Evolutionary conservation across 1,140 invertebrate species (phyloP).

Genomic region (Drosophila nikananu): DNA sequence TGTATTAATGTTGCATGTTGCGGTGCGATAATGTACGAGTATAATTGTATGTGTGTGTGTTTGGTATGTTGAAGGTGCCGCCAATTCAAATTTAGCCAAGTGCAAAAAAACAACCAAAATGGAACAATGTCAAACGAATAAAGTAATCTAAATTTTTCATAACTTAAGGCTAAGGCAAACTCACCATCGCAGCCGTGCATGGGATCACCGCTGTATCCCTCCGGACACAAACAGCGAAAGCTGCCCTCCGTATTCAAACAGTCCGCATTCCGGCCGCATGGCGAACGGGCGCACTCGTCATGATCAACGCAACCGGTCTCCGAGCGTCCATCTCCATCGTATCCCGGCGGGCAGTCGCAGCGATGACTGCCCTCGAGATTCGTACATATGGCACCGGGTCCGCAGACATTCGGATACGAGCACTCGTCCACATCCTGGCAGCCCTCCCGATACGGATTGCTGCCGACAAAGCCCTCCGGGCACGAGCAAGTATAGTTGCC

Average conservation of each 20-base stretch:
- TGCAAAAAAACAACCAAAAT: conserved; percentile 63
- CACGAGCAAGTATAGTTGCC: conserved; percentile 96
- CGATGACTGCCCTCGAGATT: conserved; percentile 92
- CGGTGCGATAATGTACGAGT: conserved; percentile 65
- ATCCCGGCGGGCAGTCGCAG: conserved; percentile 94
- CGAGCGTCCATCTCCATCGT: conserved; percentile 90
- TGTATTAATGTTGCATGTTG: conserved; percentile 64
- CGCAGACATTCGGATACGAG: conserved; percentile 90
- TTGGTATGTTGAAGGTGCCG: conserved; percentile 49
- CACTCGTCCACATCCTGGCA: conserved; percentile 95
- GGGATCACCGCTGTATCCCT: conserved; percentile 92
- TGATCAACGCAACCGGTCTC: conserved; percentile 89
- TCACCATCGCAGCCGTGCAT: conserved; percentile 89
- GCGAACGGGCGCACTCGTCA: conserved; percentile 89
- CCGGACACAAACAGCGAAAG: conserved; percentile 91
- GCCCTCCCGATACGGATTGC: conserved; percentile 90
- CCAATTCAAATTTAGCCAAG: conserved; percentile 52
- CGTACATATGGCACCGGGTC: conserved; percentile 91
- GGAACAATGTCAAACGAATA: conserved; percentile 41
- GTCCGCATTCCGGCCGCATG: conserved; percentile 90
- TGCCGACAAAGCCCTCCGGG: conserved; percentile 92
- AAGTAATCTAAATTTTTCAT: neutral
- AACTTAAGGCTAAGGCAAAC: conserved; percentile 20
- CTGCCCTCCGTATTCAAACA: conserved; percentile 91
- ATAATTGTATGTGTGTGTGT: conserved; percentile 33